Conservation (phyloP, 2,888 invertebrate genomes). For the Noctua comes region DNA sequence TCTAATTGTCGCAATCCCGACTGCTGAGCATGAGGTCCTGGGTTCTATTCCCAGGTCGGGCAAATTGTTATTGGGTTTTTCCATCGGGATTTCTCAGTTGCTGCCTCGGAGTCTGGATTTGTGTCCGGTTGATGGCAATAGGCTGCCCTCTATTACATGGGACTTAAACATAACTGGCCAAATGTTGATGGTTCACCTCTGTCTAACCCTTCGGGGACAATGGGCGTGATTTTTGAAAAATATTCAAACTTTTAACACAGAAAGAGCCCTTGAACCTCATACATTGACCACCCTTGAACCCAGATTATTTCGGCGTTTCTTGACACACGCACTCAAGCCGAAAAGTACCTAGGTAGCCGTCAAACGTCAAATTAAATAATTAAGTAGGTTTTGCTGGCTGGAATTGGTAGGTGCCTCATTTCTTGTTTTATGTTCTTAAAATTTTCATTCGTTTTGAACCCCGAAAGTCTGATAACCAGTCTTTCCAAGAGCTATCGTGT, state of each 20-base stretch:
- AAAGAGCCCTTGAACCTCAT: neutral
- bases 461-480: neutral
- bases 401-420: neutral
- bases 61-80: too few species aligned
- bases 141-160: too few species aligned
- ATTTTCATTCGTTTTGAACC: neutral
- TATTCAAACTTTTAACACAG: neutral
- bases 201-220: too few species aligned
- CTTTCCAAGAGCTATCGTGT: neutral
- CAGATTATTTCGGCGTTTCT: neutral
- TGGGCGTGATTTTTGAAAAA: too few species aligned
- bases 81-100: too few species aligned
- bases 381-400: neutral
- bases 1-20: too few species aligned
- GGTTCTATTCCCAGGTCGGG: too few species aligned
- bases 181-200: too few species aligned
- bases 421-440: neutral
- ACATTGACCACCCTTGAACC: constrained; percentile 31
- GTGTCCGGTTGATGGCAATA: too few species aligned
- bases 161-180: too few species aligned
- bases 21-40: too few species aligned
- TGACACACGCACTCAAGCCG: neutral
- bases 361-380: constrained; percentile 17
- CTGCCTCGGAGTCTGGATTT: too few species aligned
- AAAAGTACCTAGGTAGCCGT: neutral